Conservation (phyloP, 1,140 invertebrate species). For the Amyelois transitella region DNA sequence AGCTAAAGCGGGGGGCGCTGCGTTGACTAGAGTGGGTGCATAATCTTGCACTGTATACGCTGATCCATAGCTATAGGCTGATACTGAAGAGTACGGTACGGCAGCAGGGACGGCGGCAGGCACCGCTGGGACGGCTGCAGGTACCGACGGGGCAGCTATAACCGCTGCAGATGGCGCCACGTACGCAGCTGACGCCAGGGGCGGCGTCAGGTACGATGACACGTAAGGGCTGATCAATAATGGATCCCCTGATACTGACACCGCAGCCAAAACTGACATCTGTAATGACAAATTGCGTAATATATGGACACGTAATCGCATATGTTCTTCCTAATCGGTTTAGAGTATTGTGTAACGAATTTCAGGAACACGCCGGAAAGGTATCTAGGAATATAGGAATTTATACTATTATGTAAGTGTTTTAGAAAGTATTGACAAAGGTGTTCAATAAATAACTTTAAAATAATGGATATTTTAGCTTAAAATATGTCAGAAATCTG, state of each 20-base stretch:
- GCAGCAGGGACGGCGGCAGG: conserved; percentile 2
- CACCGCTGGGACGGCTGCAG: conserved; percentile 12
- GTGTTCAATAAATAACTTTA: too few relatives aligned
- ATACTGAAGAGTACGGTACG: conserved; percentile 8
- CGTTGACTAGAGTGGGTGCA: conserved; percentile 13
- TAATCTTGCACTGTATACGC: conserved; percentile 18
- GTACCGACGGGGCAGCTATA: conserved; percentile 12
- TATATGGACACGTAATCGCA: too few relatives aligned
- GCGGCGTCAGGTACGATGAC: conserved; percentile 13
- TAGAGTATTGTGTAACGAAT: too few relatives aligned
- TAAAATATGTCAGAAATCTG: too few relatives aligned
- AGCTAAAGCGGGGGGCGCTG: conserved; percentile 3
- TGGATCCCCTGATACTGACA: conserved; percentile 19
- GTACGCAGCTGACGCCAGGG: not conserved
- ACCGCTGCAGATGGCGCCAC: conserved; percentile 12
- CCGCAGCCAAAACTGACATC: conserved; percentile 19
- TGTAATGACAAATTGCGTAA: conserved; percentile 4
- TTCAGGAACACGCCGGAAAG: too few relatives aligned
- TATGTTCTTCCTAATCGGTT: too few relatives aligned
- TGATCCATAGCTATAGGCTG: conserved; percentile 18
- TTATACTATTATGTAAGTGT: too few relatives aligned
- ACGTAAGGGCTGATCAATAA: conserved; percentile 17
- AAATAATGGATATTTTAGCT: too few relatives aligned
- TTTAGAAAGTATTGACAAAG: too few relatives aligned
- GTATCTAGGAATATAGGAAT: too few relatives aligned